These are phyloP conservation scores for Lysiphlebus fabarum DNA, from an alignment of 1,140 invertebrate genomes.

Conservation along the genomic window DNA sequence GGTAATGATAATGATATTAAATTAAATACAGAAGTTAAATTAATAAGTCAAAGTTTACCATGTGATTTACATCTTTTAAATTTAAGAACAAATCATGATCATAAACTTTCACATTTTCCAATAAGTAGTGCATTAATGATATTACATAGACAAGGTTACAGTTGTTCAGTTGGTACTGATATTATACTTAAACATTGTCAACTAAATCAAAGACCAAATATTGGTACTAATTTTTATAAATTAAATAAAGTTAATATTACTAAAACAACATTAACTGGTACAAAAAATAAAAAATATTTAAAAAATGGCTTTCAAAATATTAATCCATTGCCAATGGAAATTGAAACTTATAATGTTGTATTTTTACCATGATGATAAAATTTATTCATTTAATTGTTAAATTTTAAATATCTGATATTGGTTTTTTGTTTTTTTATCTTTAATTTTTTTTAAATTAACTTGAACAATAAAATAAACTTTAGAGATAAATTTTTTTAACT, in stretches of 20 bases:
- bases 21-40: slow-evolving; percentile 47
- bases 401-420: no score
- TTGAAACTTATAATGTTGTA: slow-evolving; percentile 69
- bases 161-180: slow-evolving; percentile 61
- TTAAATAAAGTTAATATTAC: slow-evolving; percentile 54
- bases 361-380: slow-evolving; percentile 53
- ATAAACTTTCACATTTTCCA: slow-evolving; percentile 73
- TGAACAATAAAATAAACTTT: no score
- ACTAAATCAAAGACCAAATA: slow-evolving; percentile 39
- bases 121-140: slow-evolving; percentile 75
- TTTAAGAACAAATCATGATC: slow-evolving; percentile 77
- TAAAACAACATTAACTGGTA: slow-evolving; percentile 69
- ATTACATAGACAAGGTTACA: slow-evolving; percentile 72
- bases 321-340: slow-evolving; percentile 65
- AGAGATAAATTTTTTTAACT: no score
- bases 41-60: slow-evolving; percentile 70
- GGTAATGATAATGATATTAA: slow-evolving; percentile 42
- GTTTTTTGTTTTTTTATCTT: no score
- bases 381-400: no score
- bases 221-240: slow-evolving; percentile 53
- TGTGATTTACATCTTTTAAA: slow-evolving; percentile 82
- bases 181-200: slow-evolving; percentile 50
- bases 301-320: slow-evolving; percentile 61
- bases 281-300: slow-evolving; percentile 53
- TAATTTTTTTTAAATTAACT: no score